Base-by-base conservation (phyloP, 2,113 vertebrate species). In the Oostethus manadensis region DNA sequence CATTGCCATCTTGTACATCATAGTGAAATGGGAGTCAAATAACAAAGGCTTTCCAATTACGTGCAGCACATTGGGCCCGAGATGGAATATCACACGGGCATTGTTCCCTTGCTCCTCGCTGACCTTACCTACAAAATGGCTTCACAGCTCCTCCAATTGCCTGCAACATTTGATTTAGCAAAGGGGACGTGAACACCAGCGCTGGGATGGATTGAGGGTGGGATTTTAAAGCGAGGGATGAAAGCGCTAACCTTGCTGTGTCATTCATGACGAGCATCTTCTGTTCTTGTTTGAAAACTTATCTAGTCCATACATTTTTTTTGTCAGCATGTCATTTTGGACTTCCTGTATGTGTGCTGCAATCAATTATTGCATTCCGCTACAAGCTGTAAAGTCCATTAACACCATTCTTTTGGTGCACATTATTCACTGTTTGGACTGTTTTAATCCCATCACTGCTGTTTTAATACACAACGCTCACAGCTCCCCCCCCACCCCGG, bases 11-110 rank as follows among this genome's bases (percentile, higher is more conserved):
- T 80, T 88, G 83, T 86, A 83, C 84, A 89, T 88, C 81, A 86
- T 78, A 88, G 80, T 87, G 83, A 88, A 89, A 89, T 87, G 78
- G 76, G 80, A 84, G 82, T 85, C 80, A 87, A 86, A 87, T 87
- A 89, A 89, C 86, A 89, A 89, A 84, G 78, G 83, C 79, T 85
- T 87, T 88, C 84, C 88, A 89, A 89, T 90, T 83, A 84, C 71
- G 76, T 75, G 82, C 62, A 70, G 79, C 78, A 79, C 86, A 88
- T 73, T 81, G 81, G 79, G 79, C 58, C 73, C 62, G 62, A 82
- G 86, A 90, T 85, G 81, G 83, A 84, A 86, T 84, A 88, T 86
- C 81, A 82, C 77, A 82, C 70, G 85, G 83, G 76, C 86, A 88
- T 87, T 89, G 81, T 86, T 86, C 78, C 76, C 66, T 61, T 81